These are phyloP conservation scores for Diglossa cyanea DNA, from an alignment of 2,797 vertebrate genomes.

Conservation along the genomic window DNA sequence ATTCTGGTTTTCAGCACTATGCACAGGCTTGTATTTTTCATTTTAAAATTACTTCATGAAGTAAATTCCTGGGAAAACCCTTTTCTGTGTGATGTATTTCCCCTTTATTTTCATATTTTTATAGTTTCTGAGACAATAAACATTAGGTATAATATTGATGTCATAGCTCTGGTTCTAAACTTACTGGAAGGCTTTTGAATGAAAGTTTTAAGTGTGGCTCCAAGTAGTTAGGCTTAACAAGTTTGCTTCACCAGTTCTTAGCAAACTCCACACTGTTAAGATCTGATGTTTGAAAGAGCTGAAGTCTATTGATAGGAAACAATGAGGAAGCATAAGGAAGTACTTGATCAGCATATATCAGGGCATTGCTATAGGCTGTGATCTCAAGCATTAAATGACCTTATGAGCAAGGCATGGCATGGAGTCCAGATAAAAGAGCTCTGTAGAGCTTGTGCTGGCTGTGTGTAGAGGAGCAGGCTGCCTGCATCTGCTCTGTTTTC, in stretches of 20 bases:
- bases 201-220: not conserved
- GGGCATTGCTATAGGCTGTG: accelerated
- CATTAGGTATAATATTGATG: not conserved
- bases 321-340: not conserved
- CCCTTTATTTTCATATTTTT: not conserved
- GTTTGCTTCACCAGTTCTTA: not conserved
- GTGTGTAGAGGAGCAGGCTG: not conserved
- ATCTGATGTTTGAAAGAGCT: not conserved
- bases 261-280: not conserved
- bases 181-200: not conserved
- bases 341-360: not conserved
- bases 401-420: not conserved
- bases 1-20: constrained; percentile 74
- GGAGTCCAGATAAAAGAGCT: not conserved
- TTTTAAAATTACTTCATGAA: not conserved
- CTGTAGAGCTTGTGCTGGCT: not conserved
- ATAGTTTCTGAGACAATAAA: not conserved
- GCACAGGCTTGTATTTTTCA: constrained; percentile 64
- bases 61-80: not conserved
- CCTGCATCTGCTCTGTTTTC: not conserved
- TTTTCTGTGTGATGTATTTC: not conserved
- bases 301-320: not conserved
- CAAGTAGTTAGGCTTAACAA: not conserved
- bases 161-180: not conserved
- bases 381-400: not conserved